Base-by-base conservation (phyloP, 2,888 invertebrate species). In the Ochropacha duplaris region DNA sequence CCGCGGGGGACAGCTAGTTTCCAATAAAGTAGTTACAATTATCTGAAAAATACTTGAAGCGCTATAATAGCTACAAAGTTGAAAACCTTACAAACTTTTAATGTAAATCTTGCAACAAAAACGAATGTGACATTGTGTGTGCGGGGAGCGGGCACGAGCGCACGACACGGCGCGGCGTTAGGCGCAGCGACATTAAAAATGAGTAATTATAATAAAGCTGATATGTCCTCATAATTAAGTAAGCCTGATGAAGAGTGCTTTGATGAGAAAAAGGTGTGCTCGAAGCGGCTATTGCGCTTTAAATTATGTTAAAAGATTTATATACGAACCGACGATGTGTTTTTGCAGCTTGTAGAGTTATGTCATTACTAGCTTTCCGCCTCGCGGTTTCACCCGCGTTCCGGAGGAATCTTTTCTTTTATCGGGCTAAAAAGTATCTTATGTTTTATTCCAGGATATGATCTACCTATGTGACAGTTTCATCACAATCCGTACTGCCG, bases 181-280 rank as follows among this genome's bases (percentile, higher is more conserved):
- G 89, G 89, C 87, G 88, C 86, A 89, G 89, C 84, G 69, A 84
- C 88, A 89, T 92, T 91, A 92, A 90, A 44, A 91, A 91, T 90
- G 90, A 90, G 87, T 92, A 90, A 92, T 91, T 92, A 90, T 89
- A 90, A 91, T 91, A 91, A 92, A 91, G 81, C 87, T 91, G 87
- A 92, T 91, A 91, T 83, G 88, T 89, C 81, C 85, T 83, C 86
- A 85, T 92, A 91, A 92, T 92, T 91, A 91, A 91, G 90, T 88
- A 88, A 90, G 86, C 86, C 84, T 87, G 86, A 90, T 90, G 90
- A 90, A 90, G 89, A 91, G 90, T 89, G 90, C 86, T 90, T 88
- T 86, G 84, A 87, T 44, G 44, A 44, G 44, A 44, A 44, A 31
- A 44, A 44, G 60, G 63, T 57, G 49, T 62, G 61, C 66, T 59